Evolutionary conservation across 2,888 invertebrate genomes (phyloP), one percentile per base, ranked within the genome.

Genomic region (Ophioninae sp.): DNA sequence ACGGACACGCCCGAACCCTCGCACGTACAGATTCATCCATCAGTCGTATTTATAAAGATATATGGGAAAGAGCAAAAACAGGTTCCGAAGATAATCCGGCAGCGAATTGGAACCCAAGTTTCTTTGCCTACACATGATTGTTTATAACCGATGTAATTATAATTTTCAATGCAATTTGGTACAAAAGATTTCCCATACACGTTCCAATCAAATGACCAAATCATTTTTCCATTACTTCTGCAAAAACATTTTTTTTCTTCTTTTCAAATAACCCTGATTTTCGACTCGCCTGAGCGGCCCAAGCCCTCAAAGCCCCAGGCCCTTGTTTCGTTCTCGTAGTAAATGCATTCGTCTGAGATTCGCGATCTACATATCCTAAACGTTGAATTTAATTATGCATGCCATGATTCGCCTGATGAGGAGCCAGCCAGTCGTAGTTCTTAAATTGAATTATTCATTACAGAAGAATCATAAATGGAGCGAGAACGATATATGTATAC

Each of bases 381-480:
- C 51, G 65, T 67, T 51, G 22, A 76, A 76, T 76, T 84, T 79
- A 79, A 81, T 84, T 81, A 84, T 81, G 84, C 58, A 84, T 84
- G 84, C 84, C 84, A 84, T 84, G 84, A 81, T 81, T 63, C 63
- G 30, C 41, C 58, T 68, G 74, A 81, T 77, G 79, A 79, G 75
- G 75, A 79, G n/a, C 30, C 30, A 51, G 51, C 59, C 13, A 39
- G 81, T 30, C 56, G 13, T 75, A 72, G 22, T 61, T 75, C 78
- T 81, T 75, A 65, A 63, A 84, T 84, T 81, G 84, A 84, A 84
- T 84, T 84, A 84, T 84, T 84, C 84, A 84, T 84, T 72, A 72
- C 51, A 2, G 63, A 17, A 72, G 75, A 76, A 58, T 84, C 81
- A 79, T 75, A 84, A 84, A 79, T 81, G 75, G 84, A 79, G 81